Percentiles rank a stretch among this genome's conserved stretches.
These are phyloP conservation scores for Micrasema longulum DNA, from an alignment of 1,140 invertebrate genomes.

Conservation along the genomic window DNA sequence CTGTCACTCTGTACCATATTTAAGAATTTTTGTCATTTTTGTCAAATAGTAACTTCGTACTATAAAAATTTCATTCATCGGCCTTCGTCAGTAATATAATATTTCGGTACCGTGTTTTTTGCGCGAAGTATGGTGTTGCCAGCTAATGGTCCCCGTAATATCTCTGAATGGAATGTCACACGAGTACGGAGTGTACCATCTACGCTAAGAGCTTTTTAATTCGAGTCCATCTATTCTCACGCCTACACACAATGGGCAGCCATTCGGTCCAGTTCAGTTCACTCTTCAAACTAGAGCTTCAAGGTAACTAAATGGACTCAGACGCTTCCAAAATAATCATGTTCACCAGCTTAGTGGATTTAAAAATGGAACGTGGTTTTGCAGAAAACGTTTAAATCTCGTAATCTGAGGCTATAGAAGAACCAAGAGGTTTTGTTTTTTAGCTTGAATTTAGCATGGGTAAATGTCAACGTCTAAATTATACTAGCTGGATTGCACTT, in stretches of 20 bases:
- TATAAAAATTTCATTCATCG: no score
- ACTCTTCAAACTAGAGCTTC: constrained; percentile 5
- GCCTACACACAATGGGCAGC: constrained; percentile 19
- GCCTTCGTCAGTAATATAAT: no score
- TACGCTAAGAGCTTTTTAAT: constrained; percentile 35
- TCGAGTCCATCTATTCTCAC: constrained; percentile 32
- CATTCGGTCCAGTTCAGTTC: constrained; percentile 32
- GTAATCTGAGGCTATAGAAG: no score
- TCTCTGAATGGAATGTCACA: constrained; percentile 1
- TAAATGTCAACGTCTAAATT: no score
- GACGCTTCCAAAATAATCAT: not conserved
- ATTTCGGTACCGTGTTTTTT: no score
- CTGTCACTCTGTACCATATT: no score
- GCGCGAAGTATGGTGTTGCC: not conserved
- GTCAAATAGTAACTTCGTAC: no score
- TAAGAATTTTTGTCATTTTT: no score
- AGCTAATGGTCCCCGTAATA: not conserved
- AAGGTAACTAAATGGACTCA: not conserved
- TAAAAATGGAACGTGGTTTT: not conserved
- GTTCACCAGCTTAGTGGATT: not conserved
- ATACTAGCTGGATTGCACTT: no score
- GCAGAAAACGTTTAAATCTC: no score
- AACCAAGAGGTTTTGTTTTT: no score
- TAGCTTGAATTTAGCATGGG: no score
- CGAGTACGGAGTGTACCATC: constrained; percentile 3